These are phyloP conservation scores for Automeris io DNA, from an alignment of 2,888 invertebrate species.

Conservation along the genomic window DNA sequence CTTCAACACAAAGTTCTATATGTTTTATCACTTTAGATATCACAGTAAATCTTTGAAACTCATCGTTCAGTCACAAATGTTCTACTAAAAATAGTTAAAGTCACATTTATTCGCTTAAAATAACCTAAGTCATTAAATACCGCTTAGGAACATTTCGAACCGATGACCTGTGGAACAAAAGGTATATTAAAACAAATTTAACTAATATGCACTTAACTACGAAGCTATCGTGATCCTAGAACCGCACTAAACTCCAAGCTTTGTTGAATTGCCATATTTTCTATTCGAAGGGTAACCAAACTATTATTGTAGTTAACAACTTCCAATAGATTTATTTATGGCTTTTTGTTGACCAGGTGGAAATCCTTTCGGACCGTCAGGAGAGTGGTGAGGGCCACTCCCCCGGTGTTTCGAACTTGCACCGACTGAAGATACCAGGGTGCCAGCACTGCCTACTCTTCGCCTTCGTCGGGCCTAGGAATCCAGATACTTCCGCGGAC, in stretches of 20 bases:
- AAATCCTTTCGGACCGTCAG: too few relatives aligned
- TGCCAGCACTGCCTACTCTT: too few relatives aligned
- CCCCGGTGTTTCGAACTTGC: too few relatives aligned
- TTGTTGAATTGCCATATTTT: constrained; percentile 35
- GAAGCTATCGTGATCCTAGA: constrained; percentile 8
- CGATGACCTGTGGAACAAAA: background rate
- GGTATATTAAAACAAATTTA: background rate
- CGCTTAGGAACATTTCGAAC: background rate
- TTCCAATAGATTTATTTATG: too few relatives aligned
- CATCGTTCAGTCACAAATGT: constrained; percentile 8
- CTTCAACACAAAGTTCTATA: constrained; percentile 10
- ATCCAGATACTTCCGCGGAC: too few relatives aligned
- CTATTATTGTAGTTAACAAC: too few relatives aligned
- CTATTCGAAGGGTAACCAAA: constrained; percentile 36
- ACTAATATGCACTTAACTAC: constrained; percentile 1
- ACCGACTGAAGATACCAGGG: too few relatives aligned
- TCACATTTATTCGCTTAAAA: background rate
- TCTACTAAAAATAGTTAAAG: background rate
- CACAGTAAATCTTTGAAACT: constrained; percentile 11
- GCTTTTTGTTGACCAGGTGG: too few relatives aligned
- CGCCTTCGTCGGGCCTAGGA: too few relatives aligned
- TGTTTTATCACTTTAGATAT: constrained; percentile 12
- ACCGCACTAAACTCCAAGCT: constrained; percentile 20
- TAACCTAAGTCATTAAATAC: background rate
- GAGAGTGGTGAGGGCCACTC: too few relatives aligned